Percentiles rank a stretch among this genome's conserved stretches.
Conservation (phyloP, 2,888 invertebrate genomes). For the Digitonthophagus gazella region DNA sequence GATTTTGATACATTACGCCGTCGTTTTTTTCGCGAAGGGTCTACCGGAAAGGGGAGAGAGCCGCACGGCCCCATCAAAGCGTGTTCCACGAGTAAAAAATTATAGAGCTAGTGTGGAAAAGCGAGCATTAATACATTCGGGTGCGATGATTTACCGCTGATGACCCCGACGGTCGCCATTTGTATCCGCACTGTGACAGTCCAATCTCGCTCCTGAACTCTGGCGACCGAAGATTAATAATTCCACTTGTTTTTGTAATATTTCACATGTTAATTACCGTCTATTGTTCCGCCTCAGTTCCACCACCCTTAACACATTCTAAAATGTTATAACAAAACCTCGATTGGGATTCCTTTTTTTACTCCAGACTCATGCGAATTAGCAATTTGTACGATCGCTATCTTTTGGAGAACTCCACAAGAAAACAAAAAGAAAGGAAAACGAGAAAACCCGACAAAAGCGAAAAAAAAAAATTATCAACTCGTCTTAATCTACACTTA, state of each 20-base stretch:
- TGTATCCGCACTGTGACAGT: slow-evolving; percentile 48
- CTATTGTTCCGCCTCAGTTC: slow-evolving; percentile 34
- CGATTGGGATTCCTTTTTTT: not conserved
- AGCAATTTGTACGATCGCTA: not conserved
- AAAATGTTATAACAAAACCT: not conserved
- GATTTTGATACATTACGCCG: slow-evolving; percentile 6
- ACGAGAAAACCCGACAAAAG: no score
- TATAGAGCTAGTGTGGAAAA: slow-evolving; percentile 32
- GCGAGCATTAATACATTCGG: slow-evolving; percentile 40
- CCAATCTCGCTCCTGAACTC: slow-evolving; percentile 49
- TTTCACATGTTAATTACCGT: slow-evolving; percentile 50
- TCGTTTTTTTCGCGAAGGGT: slow-evolving; percentile 3
- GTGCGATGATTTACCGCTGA: slow-evolving; percentile 46
- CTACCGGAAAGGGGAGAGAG: not conserved
- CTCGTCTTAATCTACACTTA: not conserved
- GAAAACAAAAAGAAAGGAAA: no score
- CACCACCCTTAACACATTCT: not conserved
- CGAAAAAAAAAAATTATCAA: not conserved
- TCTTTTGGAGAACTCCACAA: not conserved
- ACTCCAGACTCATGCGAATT: not conserved
- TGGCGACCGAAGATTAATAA: slow-evolving; percentile 47
- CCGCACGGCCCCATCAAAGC: slow-evolving; percentile 34
- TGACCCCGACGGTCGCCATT: slow-evolving; percentile 44
- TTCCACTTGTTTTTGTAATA: slow-evolving; percentile 51
- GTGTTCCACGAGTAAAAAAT: slow-evolving; percentile 28